Evolutionary conservation across 2,888 invertebrate species (phyloP), one percentile per base, ranked within the genome.

Genomic region (Rhamnusium bicolor): DNA sequence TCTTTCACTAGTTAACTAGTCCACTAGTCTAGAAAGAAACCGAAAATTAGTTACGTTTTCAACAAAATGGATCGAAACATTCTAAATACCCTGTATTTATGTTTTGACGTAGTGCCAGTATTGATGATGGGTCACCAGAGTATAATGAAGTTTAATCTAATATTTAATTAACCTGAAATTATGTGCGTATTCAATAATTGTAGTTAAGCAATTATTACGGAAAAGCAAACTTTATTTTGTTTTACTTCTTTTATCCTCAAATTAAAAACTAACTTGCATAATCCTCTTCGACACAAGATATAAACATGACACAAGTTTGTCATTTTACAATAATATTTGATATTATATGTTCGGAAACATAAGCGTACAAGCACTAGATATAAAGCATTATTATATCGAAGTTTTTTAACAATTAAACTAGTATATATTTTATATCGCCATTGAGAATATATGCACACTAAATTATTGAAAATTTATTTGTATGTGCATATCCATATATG

Each of bases 331-430:
- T 0, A 12, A n/a, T 40, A n/a, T 32, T 58, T 14, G 10, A 7
- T 16, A 58, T 18, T 46, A 21, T 24, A n/a, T 19, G 21, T 21
- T n/a, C 14, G n/a, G n/a, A 21, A 18, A 29, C 2, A 7, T 21
- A 46, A 21, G 21, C 6, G 46, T 61, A 16, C 14, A 61, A 46
- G 40, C 46, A 46, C 62, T 16, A 47, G 47, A 14, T 24, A 47
- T 47, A 47, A 46, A 47, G 14, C 63, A 51, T 51, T 63, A 63
- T 63, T 51, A 51, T 21, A 51, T 51, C 24, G 51, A 14, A 51
- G 51, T 75, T 75, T 69, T 71, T 53, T 73, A 70, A 69, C 73
- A 68, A 76, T 76, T 75, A 78, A 78, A 77, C 75, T 62, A 66
- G 63, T 47, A 61, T 29, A 56, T 72, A 72, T 69, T 58, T 74